Conservation (phyloP, 2,113 vertebrate genomes). For the Buteo buteo region DNA sequence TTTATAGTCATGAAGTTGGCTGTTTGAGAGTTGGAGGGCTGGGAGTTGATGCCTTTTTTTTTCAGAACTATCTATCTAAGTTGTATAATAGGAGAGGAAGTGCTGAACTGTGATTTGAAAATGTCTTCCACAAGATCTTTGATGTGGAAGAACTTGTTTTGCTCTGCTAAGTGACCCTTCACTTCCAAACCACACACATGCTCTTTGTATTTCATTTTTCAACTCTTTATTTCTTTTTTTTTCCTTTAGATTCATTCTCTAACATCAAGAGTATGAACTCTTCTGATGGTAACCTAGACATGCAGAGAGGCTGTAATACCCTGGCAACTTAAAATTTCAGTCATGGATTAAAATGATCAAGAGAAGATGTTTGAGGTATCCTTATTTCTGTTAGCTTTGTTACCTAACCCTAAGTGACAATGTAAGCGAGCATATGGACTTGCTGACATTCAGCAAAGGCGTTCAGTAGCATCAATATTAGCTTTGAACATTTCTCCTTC, state of each 20-base stretch:
- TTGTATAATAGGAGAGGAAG: background rate
- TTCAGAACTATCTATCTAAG: background rate
- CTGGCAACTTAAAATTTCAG: constrained; percentile 37
- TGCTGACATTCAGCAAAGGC: constrained; percentile 41
- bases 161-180: background rate
- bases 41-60: background rate
- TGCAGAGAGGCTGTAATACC: constrained; percentile 26
- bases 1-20: background rate
- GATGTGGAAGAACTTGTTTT: background rate
- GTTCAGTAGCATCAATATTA: constrained; percentile 5
- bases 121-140: background rate
- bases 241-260: constrained; percentile 25
- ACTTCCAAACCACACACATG: background rate
- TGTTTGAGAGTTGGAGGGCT: background rate
- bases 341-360: constrained; percentile 44
- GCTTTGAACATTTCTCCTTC: constrained; percentile 19
- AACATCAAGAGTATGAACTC: constrained; percentile 24
- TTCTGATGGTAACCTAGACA: constrained; percentile 39
- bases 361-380: constrained; percentile 22
- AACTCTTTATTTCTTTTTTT: constrained; percentile 16
- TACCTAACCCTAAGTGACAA: constrained; percentile 28
- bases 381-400: constrained; percentile 38
- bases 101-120: constrained; percentile 1
- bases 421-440: constrained; percentile 2
- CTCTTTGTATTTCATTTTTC: constrained; percentile 13